A percentile compares a stretch with the other conserved stretches of the same genome.
Conservation (phyloP, 2,113 vertebrate species). For the Heliornis fulica region DNA sequence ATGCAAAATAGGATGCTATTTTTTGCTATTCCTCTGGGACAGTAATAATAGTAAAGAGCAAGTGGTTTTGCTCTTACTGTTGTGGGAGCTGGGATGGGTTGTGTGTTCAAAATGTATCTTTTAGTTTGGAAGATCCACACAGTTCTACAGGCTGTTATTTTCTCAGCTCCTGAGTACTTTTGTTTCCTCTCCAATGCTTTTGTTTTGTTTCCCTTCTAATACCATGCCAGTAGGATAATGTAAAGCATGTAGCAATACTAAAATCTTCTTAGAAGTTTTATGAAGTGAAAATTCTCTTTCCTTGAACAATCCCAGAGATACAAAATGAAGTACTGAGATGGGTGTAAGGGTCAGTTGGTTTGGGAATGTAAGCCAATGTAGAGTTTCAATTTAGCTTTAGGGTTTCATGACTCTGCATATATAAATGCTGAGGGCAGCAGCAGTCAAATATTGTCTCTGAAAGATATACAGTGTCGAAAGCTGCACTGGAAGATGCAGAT, state of each 20-base stretch:
- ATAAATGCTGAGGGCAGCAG: background rate
- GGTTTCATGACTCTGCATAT: background rate
- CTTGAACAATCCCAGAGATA: background rate
- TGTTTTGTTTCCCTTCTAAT: background rate
- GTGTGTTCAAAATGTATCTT: background rate
- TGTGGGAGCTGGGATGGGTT: background rate
- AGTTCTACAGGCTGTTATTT: background rate
- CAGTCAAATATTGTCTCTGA: background rate
- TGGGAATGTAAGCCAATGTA: background rate
- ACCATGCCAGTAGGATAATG: background rate
- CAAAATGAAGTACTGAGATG: background rate
- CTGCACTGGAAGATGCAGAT: background rate
- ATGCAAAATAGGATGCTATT: background rate
- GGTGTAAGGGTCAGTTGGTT: background rate
- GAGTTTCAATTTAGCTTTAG: background rate
- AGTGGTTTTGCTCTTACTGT: background rate
- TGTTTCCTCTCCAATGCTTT: background rate
- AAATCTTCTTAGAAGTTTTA: background rate
- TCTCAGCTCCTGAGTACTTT: background rate
- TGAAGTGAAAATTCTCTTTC: background rate
- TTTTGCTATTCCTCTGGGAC: background rate
- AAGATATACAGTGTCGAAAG: background rate
- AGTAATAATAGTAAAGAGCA: background rate
- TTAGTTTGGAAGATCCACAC: background rate
- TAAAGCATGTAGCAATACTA: background rate